Evolutionary conservation across 2,888 invertebrate species (phyloP).

Genomic region (Pandemis cinnamomeana): DNA sequence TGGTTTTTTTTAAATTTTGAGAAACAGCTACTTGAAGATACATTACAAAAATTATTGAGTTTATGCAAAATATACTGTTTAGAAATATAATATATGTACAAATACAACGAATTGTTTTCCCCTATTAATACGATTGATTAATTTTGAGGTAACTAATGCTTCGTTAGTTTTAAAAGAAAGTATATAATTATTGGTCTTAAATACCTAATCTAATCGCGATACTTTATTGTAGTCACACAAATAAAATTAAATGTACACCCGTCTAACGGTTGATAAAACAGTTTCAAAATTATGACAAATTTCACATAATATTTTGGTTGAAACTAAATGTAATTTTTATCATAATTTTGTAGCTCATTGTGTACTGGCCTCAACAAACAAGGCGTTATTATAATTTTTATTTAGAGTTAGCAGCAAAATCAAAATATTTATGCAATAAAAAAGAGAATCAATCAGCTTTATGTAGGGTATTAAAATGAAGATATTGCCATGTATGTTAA

Average conservation of each 20-base stretch:
- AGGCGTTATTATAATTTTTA: slow-evolving; percentile 17
- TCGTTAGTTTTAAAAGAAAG: slow-evolving; percentile 1
- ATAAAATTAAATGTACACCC: slow-evolving; percentile 17
- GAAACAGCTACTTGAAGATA: neutral
- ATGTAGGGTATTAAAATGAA: slow-evolving; percentile 39
- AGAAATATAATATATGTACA: slow-evolving; percentile 6
- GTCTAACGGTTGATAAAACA: slow-evolving; percentile 31
- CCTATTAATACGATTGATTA: neutral
- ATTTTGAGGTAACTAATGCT: slow-evolving; percentile 7
- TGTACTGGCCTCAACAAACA: neutral
- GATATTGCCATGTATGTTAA: slow-evolving; percentile 38
- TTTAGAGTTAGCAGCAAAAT: slow-evolving; percentile 31
- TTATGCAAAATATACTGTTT: neutral
- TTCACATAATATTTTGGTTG: neutral
- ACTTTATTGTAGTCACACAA: neutral
- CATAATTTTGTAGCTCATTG: slow-evolving; percentile 20
- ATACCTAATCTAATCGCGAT: neutral
- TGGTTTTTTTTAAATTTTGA: too few species aligned
- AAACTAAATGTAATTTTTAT: neutral
- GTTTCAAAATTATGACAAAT: slow-evolving; percentile 14
- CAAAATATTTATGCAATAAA: slow-evolving; percentile 33
- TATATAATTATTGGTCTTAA: neutral
- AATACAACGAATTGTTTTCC: slow-evolving; percentile 38
- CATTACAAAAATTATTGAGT: neutral
- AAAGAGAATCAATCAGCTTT: slow-evolving; percentile 42